Base-by-base conservation (phyloP, 2,888 invertebrate genomes). In the Cheilosia urbana region DNA sequence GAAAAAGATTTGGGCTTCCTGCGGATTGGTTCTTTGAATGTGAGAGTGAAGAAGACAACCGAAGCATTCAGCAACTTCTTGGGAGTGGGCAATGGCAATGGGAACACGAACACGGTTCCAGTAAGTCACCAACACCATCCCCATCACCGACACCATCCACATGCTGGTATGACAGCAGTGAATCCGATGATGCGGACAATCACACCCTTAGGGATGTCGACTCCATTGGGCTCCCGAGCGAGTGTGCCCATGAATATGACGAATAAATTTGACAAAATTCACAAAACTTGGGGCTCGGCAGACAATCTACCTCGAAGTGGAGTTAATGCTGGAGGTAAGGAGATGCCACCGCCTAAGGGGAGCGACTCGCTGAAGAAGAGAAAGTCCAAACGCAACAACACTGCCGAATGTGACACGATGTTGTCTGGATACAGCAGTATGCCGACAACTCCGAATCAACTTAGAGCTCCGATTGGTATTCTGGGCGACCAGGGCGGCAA, bases 1-100 rank as follows among this genome's bases (percentile, higher is more conserved):
- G 97, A 97, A 93, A 97, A 96, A 94, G 98, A 98, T 93, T 94
- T 95, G 92, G 96, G 97, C 89, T 97, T 98, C 93, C 95, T 98
- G 88, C 95, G 98, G 90, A 97, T 98, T 93, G 98, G 98, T 89
- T 98, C 97, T 21, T 93, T 98, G 92, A 98, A 97, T 93, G 97
- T 97, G 60, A 95, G 97, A 90, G 97, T 97, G 89, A 97, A 97
- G 93, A 97, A 96, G 93, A 97, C 97, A 60, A 97, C 97, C 77
- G 97, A 97, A 92, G 97, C 97, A 21, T 97, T 97, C 93, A 97
- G 97, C 93, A 96, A 97, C 91, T 97, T 97, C 92, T 93, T 97
- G 89, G 97, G 97, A 87, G 96, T 96, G 89, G 96, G 96, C 87
- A 89, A 89, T 90, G 90, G 96, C 89, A 91, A 90, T 89, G 91